Conservation (phyloP, 2,113 vertebrate genomes). For the Urocitellus parryii region DNA sequence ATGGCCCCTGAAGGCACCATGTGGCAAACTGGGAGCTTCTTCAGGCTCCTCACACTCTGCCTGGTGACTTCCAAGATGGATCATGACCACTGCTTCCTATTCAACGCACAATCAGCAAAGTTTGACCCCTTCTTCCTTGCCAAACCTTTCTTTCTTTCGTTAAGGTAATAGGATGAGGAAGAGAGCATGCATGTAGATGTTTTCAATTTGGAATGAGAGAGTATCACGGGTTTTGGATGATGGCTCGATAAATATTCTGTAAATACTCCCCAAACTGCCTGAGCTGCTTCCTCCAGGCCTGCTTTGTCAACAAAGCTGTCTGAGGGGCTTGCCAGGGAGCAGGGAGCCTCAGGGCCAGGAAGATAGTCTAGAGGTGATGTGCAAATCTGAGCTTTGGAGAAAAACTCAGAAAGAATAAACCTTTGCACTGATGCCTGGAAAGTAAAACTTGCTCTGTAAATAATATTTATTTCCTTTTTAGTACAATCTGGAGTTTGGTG, state of each 20-base stretch:
- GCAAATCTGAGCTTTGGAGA: not conserved
- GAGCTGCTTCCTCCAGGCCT: not conserved
- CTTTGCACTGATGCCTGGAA: slow-evolving; percentile 29
- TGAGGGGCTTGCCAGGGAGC: not conserved
- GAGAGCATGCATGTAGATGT: slow-evolving; percentile 6
- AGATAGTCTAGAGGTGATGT: not conserved
- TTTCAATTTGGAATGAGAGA: slow-evolving; percentile 58
- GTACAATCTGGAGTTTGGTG: slow-evolving; percentile 10
- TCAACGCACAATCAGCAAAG: not conserved
- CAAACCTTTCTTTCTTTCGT: slow-evolving; percentile 32
- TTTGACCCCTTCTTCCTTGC: not conserved
- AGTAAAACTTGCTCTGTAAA: slow-evolving; percentile 52
- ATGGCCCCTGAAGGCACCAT: not conserved
- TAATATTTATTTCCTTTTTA: slow-evolving; percentile 52
- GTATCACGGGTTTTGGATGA: not conserved
- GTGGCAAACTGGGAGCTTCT: not conserved
- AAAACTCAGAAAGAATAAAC: slow-evolving; percentile 22
- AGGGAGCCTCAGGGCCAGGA: not conserved
- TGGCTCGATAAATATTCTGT: not conserved
- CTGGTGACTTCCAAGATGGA: not conserved
- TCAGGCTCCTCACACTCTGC: not conserved
- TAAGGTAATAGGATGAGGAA: not conserved
- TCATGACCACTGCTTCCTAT: not conserved
- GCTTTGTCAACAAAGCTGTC: not conserved
- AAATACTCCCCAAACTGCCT: slow-evolving; percentile 2